Base-by-base conservation (phyloP, 2,113 vertebrate genomes). In the Zingel zingel region DNA sequence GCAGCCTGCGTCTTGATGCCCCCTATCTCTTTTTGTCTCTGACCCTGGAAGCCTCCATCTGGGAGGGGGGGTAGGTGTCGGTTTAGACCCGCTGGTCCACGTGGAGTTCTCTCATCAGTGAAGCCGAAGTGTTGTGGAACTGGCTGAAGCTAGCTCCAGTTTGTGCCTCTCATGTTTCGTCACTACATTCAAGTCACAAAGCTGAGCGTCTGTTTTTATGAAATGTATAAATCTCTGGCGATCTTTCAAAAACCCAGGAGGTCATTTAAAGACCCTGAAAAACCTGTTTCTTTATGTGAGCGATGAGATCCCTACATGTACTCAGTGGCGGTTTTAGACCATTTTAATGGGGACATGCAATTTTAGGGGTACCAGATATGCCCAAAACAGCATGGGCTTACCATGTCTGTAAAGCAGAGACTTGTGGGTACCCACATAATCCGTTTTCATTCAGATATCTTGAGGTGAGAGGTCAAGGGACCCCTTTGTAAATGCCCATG, bases 11-110 rank as follows among this genome's bases (percentile, higher is more conserved):
- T 72, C 54, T 36, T 47, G 27, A 68, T 16, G 45, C 43, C 21
- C 27, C n/a, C 0, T 58, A 65, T 25, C 3, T 30, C 9, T 57
- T 50, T 57, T 50, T 81, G 43, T 59, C 43, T 10, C 0, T 27
- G 61, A 74, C 53, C 53, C 58, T 67, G 79, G 47, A 86, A 83
- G 59, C 63, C 59, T 77, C 62, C 54, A 30, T 67, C 64, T 80
- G 69, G 70, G 30, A 5, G 6, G 33, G 33, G 43, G 21, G 15
- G 4, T 5, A 1, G 43, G 53, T 43, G 68, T 78, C 47, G 14
- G 10, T 53, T 65, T 30, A 54, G 65, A 71, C 57, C 72, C 30
- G 48, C 36, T 11, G 62, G 45, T 62, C 77, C 66, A 59, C 62
- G 0, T 66, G 36, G 19, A 54, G 0, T 45, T 64, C 61, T 14